Base-by-base conservation (phyloP, 2,797 vertebrate genomes). In the Clamator glandarius region DNA sequence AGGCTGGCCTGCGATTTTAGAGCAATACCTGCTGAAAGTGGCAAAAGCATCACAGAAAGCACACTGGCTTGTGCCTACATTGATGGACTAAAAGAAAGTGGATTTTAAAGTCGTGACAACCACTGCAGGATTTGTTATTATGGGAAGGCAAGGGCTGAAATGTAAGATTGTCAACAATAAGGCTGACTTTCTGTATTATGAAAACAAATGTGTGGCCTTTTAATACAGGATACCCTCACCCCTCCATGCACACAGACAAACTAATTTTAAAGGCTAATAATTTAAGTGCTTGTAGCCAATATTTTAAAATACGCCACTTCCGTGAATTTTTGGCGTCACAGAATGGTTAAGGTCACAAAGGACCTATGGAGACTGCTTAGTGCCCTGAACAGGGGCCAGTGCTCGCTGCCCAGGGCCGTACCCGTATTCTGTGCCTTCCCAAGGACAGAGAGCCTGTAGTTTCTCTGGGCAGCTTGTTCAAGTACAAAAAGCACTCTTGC, bases 361-460 rank as follows among this genome's bases (percentile, higher is more conserved):
- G 41, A 66, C 5, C 9, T 23, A 36, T 8, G 4, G 31, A 50
- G 39, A 52, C 6, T 24, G 8, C 20, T 81, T 11, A 48, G 11
- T 36, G 57, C n/a, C n/a, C n/a, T n/a, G 51, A 70, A n/a, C 24
- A 70, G n/a, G 18, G 51, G 31, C 5, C 25, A 82, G 25, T n/a
- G n/a, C n/a, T n/a, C n/a, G n/a, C n/a, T n/a, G 42, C 19, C 80
- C 42, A 41, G n/a, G 44, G 28, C 7, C 1, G 1, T 9, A 25
- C 23, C 25, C 1, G 2, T 6, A 4, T 23, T n/a, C 39, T 68
- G 23, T 3, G 2, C 12, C 31, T 25, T 10, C 55, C 50, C 23
- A 44, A 44, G 39, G 33, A 44, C 12, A 16, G 25, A 68, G 46
- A n/a, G n/a, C 11, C 19, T 44, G n/a, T 21, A 72, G 35, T 26